Evolutionary conservation across 1,140 invertebrate genomes (phyloP), one percentile per base, ranked within the genome.

Genomic region (Zeugodacus cucurbitae): DNA sequence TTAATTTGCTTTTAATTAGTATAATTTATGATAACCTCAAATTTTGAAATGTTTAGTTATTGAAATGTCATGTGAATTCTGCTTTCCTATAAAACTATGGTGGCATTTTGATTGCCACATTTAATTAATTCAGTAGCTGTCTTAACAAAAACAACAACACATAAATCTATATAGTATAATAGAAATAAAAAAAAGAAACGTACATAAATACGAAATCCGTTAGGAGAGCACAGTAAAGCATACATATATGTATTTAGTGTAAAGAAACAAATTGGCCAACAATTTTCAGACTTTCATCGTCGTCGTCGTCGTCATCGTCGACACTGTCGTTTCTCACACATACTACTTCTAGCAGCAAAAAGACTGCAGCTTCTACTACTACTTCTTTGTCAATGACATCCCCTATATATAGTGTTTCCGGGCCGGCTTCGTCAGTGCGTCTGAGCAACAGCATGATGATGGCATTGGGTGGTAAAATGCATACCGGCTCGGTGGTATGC

Each of bases 341-440:
- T 48, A 48, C 41, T 70, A 70, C 32, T 82, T 82, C 41, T 48
- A 48, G 37, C 26, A 82, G 74, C 74, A 82, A 48, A 44, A 82
- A 82, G 3, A 44, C 22, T 44, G 41, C 41, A 48, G 20, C 74
- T 48, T n/a, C 74, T 82, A 32, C 62, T 62, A 62, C 58, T 67
- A 44, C 74, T 82, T 48, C 74, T 82, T 48, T 82, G 74, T 48
- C 41, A 82, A 82, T 82, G 74, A 82, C 74, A 82, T 48, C 74
- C 74, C 74, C 41, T 48, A 26, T 82, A 48, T 82, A 8, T 82
- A 82, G 74, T 44, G 26, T 74, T 74, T 74, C 67, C 67, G 67
- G 67, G 67, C 67, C 74, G 41, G 74, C 34, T 48, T 48, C 74
- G 74, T 82, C 74, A 10, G 14, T 82, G 74, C 74, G 74, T 48